Conservation (phyloP, 2,888 invertebrate genomes). For the Pollenia labialis region DNA sequence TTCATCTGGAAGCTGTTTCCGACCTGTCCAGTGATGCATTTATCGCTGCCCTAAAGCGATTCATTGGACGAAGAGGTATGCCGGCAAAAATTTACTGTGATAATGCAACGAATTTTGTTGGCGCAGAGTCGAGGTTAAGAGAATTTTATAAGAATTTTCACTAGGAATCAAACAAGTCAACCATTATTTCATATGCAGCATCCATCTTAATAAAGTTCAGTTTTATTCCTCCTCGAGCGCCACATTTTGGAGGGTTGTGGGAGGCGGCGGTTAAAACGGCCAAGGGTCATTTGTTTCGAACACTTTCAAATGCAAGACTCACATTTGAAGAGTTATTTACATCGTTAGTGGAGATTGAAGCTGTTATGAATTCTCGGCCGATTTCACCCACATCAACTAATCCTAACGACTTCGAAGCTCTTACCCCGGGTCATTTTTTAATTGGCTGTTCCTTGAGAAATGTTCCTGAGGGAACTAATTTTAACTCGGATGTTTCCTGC, state of each 20-base stretch:
- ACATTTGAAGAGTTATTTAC: conserved; percentile 55
- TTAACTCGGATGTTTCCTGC: conserved; percentile 4
- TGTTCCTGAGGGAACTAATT: conserved; percentile 23
- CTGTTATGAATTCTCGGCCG: conserved; percentile 68
- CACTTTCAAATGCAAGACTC: conserved; percentile 46
- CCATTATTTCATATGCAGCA: background rate
- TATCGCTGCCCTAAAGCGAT: conserved; percentile 54
- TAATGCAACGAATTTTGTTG: conserved; percentile 64
- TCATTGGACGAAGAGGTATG: conserved; percentile 57
- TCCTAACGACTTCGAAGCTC: conserved; percentile 56
- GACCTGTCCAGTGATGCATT: conserved; percentile 69
- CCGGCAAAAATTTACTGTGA: conserved; percentile 50
- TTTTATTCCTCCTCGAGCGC: conserved; percentile 68
- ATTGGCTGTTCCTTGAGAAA: conserved; percentile 56
- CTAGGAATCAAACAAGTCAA: background rate
- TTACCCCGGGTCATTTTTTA: conserved; percentile 63
- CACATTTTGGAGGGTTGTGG: conserved; percentile 69
- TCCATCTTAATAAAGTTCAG: background rate
- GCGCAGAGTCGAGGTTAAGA: conserved; percentile 27
- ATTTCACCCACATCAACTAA: conserved; percentile 56
- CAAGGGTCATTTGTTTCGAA: conserved; percentile 61
- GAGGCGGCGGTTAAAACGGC: conserved; percentile 61
- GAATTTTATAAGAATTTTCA: conserved; percentile 40
- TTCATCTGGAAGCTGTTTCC: conserved; percentile 69
- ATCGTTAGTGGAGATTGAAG: conserved; percentile 67